Base-by-base conservation (phyloP, 1,140 invertebrate genomes). In the Drosophila oshimai region DNA sequence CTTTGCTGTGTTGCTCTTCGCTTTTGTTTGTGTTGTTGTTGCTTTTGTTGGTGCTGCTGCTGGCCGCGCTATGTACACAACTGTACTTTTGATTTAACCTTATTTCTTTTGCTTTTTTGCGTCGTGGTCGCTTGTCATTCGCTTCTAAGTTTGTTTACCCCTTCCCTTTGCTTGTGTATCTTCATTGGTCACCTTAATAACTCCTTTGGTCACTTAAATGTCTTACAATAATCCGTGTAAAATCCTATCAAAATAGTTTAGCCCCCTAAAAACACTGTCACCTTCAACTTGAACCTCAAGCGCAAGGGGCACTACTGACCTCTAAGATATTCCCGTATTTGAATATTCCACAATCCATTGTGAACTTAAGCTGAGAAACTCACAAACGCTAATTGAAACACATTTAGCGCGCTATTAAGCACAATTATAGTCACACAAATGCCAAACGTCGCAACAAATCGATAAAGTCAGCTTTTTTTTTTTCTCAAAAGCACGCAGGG, bases 81-180 rank as follows among this genome's bases (percentile, higher is more conserved):
- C 81, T 87, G 83, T 87, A 88, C 83, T 88, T 87, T 88, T 87
- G 81, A 87, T 87, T 87, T 87, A 87, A 87, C 81, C 81, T 87
- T 87, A 88, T 87, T 87, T 87, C 81, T 87, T 83, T 87, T 46
- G 46, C 49, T 71, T 61, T 57, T 81, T 81, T 84, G 50, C 57
- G 61, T 60, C 58, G 53, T 60, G 67, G 64, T 79, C 41, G 60
- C 49, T 57, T 55, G 54, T 46, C 34, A 46, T 41, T 44, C 51
- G 51, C 44, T 49, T 65, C 62, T 65, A 67, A 67, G 60, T 53
- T 64, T 36, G 37, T 45, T 20, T 20, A 28, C 57, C 55, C 24
- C 18, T 18, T 4, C 26, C 18, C 5, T 7, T 4, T 50, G 4
- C 12, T 7, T 26, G 1, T 26, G 13, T 20, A 53, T 33, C 18